Evolutionary conservation across 2,888 invertebrate genomes (phyloP).

Genomic region (Ichneumoninae sp.): DNA sequence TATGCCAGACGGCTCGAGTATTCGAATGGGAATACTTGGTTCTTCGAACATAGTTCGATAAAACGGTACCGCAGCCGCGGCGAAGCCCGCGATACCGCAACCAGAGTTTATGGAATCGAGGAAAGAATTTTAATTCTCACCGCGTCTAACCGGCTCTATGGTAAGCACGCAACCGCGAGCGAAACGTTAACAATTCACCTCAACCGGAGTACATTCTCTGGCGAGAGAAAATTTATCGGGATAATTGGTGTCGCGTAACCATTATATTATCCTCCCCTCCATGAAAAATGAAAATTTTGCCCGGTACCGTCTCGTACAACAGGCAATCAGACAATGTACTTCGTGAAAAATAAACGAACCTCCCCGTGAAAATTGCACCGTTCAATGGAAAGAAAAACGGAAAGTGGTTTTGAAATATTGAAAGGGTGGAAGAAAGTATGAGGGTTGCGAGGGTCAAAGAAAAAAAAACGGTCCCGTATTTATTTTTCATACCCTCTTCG

Average conservation of each 20-base stretch:
- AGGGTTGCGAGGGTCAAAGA: background rate
- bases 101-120: slow-evolving; percentile 48
- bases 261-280: background rate
- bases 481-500: slow-evolving; percentile 41
- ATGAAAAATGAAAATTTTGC: slow-evolving; percentile 10
- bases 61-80: slow-evolving; percentile 20
- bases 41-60: slow-evolving; percentile 57
- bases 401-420: slow-evolving; percentile 61
- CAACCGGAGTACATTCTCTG: background rate
- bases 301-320: background rate
- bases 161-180: slow-evolving; percentile 1
- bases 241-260: background rate
- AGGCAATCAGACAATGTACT: background rate
- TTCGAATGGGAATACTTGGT: slow-evolving; percentile 65
- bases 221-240: background rate
- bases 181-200: slow-evolving; percentile 2
- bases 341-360: slow-evolving; percentile 8
- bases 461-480: slow-evolving; percentile 30
- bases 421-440: slow-evolving; percentile 25
- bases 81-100: slow-evolving; percentile 27
- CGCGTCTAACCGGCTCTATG: slow-evolving; percentile 18
- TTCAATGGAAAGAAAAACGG: background rate
- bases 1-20: slow-evolving; percentile 44
- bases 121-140: slow-evolving; percentile 64
- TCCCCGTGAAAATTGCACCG: background rate